Evolutionary conservation across 2,797 vertebrate species (phyloP).

Genomic region (Graptemys geographica): DNA sequence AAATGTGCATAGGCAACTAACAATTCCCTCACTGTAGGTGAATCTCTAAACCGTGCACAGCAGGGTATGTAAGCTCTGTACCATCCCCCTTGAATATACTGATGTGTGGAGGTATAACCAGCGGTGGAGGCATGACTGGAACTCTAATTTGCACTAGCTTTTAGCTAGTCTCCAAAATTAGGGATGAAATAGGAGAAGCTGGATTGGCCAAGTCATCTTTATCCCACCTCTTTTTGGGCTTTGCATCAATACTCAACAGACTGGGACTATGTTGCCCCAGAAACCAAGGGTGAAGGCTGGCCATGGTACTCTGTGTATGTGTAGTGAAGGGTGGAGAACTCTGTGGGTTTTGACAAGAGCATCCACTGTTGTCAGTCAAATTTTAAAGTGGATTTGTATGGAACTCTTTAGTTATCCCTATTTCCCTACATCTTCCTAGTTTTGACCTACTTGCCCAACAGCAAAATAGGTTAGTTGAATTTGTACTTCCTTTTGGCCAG

Average conservation of each 20-base stretch:
- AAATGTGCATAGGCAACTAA: background rate
- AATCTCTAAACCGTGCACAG: too few species aligned
- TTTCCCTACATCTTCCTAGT: background rate
- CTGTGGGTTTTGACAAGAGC: too few species aligned
- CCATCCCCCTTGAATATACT: background rate
- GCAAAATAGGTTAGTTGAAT: background rate
- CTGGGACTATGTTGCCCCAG: background rate
- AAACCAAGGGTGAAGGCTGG: background rate
- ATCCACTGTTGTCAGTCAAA: background rate
- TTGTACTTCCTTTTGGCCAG: background rate
- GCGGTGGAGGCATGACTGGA: background rate
- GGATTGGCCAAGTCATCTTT: background rate
- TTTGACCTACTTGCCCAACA: background rate
- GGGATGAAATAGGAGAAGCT: background rate
- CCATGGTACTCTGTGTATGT: background rate
- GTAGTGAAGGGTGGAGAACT: background rate
- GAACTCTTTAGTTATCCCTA: background rate
- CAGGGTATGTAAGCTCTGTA: too few species aligned
- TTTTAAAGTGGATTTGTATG: background rate
- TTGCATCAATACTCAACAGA: background rate
- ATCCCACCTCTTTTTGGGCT: background rate
- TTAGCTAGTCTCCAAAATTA: background rate
- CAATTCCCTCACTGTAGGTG: too few species aligned
- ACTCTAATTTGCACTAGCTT: background rate
- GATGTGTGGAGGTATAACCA: too few species aligned